These are phyloP conservation scores for Sebastes trivittatus DNA, from an alignment of 2,797 vertebrate genomes.

Conservation along the genomic window DNA sequence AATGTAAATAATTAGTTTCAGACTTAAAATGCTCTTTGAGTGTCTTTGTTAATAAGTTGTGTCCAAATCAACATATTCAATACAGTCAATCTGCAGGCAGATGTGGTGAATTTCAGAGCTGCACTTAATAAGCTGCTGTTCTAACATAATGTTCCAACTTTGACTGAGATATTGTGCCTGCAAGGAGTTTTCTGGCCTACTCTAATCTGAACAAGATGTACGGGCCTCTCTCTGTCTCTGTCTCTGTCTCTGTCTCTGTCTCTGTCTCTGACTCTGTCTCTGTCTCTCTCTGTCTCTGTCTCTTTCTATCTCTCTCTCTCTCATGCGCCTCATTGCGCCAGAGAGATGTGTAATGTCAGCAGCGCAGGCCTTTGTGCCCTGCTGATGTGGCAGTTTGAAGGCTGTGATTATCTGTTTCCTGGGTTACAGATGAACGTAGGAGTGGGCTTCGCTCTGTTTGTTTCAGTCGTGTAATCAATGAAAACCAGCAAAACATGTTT, in stretches of 20 bases:
- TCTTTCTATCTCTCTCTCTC: background rate
- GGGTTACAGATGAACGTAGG: constrained; percentile 45
- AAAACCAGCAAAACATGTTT: constrained; percentile 16
- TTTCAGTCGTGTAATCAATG: constrained; percentile 30
- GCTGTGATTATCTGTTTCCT: constrained; percentile 67
- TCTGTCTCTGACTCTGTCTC: background rate
- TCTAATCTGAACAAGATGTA: constrained; percentile 10
- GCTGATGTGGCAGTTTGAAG: constrained; percentile 81
- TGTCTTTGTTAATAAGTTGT: background rate
- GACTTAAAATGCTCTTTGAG: background rate
- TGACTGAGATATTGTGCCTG: background rate
- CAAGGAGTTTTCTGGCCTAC: constrained; percentile 5
- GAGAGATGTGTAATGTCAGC: constrained; percentile 79
- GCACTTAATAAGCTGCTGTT: background rate
- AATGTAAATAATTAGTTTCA: background rate
- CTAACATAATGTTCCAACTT: background rate
- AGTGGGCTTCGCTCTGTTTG: constrained; percentile 21
- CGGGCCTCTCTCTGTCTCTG: background rate
- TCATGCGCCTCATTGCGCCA: constrained; percentile 61
- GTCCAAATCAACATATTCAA: background rate
- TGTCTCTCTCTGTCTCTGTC: background rate
- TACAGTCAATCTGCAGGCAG: background rate
- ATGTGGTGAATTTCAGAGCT: background rate
- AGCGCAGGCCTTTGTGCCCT: constrained; percentile 68
- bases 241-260: background rate